These are phyloP conservation scores for Leucoraja erinaceus DNA, from an alignment of 2,113 vertebrate species.

Conservation along the genomic window DNA sequence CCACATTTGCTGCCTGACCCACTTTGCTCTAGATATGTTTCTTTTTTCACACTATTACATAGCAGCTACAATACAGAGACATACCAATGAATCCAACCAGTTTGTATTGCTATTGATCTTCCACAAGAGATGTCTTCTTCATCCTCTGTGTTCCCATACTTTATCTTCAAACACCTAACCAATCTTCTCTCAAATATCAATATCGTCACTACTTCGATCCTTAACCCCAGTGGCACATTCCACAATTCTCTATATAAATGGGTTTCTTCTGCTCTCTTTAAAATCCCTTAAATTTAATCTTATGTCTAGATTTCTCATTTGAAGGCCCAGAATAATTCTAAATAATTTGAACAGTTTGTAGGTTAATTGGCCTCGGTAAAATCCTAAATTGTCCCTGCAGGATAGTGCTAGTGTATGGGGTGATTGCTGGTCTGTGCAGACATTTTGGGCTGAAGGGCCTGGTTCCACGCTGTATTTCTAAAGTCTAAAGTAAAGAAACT, in stretches of 20 bases:
- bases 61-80: background rate
- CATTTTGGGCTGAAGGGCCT: too few species aligned
- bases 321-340: background rate
- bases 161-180: slow-evolving; percentile 19
- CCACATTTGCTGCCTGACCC: too few species aligned
- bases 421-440: too few species aligned
- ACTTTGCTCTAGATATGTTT: background rate
- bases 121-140: background rate
- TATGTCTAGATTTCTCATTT: background rate
- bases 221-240: background rate
- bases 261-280: background rate
- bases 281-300: background rate
- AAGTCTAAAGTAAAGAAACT: too few species aligned
- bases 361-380: too few species aligned
- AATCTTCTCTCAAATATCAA: background rate
- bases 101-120: background rate
- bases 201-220: background rate
- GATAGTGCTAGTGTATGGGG: too few species aligned
- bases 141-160: background rate
- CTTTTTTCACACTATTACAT: background rate
- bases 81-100: background rate
- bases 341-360: too few species aligned
- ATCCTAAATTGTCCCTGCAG: too few species aligned
- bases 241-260: too few species aligned
- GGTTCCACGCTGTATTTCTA: too few species aligned